Conservation (phyloP, 1,140 invertebrate genomes). For the Lepidurus apus region DNA sequence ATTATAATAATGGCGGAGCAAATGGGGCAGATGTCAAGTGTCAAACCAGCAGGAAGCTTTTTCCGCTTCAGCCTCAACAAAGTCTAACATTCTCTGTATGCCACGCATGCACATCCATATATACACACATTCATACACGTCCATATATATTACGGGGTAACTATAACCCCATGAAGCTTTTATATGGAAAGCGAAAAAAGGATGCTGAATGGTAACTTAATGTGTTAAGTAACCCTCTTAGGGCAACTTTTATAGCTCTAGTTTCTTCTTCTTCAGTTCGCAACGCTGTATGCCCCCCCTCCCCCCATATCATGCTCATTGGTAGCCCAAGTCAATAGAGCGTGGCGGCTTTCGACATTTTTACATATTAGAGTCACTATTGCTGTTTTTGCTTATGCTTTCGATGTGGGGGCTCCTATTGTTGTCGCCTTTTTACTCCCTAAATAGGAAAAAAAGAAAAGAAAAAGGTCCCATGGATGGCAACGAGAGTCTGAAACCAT, state of each 20-base stretch:
- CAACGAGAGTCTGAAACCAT: neutral
- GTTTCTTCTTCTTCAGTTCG: constrained; percentile 14
- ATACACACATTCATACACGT: neutral
- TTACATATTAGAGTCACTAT: constrained; percentile 12
- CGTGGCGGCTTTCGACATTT: constrained; percentile 9
- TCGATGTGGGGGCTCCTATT: neutral
- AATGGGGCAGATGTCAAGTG: constrained; percentile 17
- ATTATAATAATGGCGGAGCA: constrained; percentile 15
- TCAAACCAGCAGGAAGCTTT: constrained; percentile 9
- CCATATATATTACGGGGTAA: neutral
- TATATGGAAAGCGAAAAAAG: neutral
- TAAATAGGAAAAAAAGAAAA: neutral
- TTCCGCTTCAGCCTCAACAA: neutral
- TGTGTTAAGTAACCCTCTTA: constrained; percentile 19
- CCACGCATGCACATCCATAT: neutral
- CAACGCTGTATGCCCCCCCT: neutral
- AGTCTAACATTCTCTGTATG: neutral
- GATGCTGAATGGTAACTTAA: constrained; percentile 19
- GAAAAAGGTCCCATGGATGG: neutral
- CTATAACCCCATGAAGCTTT: constrained; percentile 7
- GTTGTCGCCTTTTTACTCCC: neutral
- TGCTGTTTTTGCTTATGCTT: constrained; percentile 16
- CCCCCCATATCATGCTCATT: neutral
- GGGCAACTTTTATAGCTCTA: neutral
- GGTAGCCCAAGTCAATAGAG: constrained; percentile 9